Evolutionary conservation across 2,113 vertebrate genomes (phyloP), one percentile per base, ranked within the genome.

Genomic region (Perccottus glenii): DNA sequence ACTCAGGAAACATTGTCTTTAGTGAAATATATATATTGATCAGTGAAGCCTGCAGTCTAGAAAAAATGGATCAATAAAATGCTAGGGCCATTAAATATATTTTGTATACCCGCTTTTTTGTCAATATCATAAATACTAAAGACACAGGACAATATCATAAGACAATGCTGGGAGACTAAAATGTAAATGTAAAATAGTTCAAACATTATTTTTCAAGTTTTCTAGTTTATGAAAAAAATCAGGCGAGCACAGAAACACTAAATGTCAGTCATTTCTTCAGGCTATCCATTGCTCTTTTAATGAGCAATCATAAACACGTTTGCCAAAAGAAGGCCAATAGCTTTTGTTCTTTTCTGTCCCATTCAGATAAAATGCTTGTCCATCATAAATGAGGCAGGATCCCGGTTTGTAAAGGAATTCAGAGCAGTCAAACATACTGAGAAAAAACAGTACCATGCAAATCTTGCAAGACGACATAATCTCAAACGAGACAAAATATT

Each of bases 101-200:
- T 92, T 95, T 93, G 93, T 93, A 94, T 96, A 99, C 96, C 96
- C 95, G 96, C 96, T 97, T 92, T 93, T 94, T 93, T 94, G 93
- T 94, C 93, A 95, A 94, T 94, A 91, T 95, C 92, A 97, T 98
- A 96, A 98, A 97, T 96, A 97, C 93, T 95, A 98, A 94, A 94
- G 95, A 96, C 92, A 92, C 93, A 85, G 91, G 92, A 94, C 94
- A 94, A 93, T 94, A 94, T 91, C 92, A 91, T 93, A 93, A 95
- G 94, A 95, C 93, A 89, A 95, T 90, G 90, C 86, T 91, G 92
- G 92, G 91, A 92, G 88, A 92, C 90, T 93, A 92, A n/a, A n/a
- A n/a, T n/a, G n/a, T n/a, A n/a, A 86, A 90, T 92, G 92, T 93
- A 92, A 94, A 94, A 94, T 93, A 94, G 85, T 94, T 95, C 92